Conservation (phyloP, 2,797 vertebrate genomes). For the Pseudochromis fuscus region DNA sequence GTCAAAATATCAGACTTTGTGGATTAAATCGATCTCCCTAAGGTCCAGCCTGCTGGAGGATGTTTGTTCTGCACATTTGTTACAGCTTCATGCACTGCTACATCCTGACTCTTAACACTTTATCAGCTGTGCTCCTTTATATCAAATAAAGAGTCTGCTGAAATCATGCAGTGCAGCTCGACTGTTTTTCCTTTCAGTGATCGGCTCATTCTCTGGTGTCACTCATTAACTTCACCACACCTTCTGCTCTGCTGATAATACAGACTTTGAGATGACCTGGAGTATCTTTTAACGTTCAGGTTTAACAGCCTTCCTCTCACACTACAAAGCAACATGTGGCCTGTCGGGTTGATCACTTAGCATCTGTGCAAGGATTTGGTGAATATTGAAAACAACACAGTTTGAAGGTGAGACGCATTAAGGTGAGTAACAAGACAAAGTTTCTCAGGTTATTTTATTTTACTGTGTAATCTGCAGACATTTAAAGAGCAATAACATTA, state of each 20-base stretch:
- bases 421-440: slow-evolving; percentile 40
- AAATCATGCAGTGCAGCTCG: slow-evolving; percentile 16
- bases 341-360: accelerated
- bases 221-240: slow-evolving; percentile 66
- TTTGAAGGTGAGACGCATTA: background rate
- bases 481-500: slow-evolving; percentile 68
- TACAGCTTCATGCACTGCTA: slow-evolving; percentile 50
- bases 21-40: slow-evolving; percentile 24
- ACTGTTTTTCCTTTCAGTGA: slow-evolving; percentile 19
- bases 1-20: slow-evolving; percentile 14
- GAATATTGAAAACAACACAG: background rate
- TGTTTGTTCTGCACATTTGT: slow-evolving; percentile 47
- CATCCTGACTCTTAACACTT: slow-evolving; percentile 63
- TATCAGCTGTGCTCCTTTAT: slow-evolving; percentile 67
- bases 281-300: background rate
- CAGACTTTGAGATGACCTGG: slow-evolving; percentile 32
- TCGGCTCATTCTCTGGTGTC: slow-evolving; percentile 19
- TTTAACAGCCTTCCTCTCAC: background rate
- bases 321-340: background rate
- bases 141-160: slow-evolving; percentile 75
- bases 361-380: background rate
- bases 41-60: slow-evolving; percentile 7
- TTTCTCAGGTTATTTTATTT: slow-evolving; percentile 12
- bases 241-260: slow-evolving; percentile 43
- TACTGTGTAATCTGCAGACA: background rate